Evolutionary conservation across 2,113 vertebrate genomes (phyloP), one percentile per base, ranked within the genome.

Genomic region (Arvicanthis niloticus): DNA sequence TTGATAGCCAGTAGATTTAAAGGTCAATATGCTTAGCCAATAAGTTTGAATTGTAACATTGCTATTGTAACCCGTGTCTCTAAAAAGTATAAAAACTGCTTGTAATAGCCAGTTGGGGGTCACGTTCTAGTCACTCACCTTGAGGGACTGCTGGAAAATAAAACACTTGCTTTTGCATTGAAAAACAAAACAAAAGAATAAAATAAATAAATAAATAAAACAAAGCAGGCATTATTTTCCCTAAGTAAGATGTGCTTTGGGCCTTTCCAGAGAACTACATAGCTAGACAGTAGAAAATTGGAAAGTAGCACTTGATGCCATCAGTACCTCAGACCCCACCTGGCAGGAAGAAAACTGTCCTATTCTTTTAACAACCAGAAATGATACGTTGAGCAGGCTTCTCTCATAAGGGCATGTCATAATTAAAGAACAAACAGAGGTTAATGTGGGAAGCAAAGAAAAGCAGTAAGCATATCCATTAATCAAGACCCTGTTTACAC

Each of bases 401-500:
- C 81, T 91, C 82, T 96, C 77, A 86, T 81, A 67, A 94, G 42
- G 34, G 12, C 48, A 8, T 93, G 34, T 86, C 77, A 51, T 72
- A 81, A 65, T 95, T 89, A 91, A 95, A 92, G 70, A 89, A 1
- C 72, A 76, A 89, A 72, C 37, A 70, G 56, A 94, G 88, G 95
- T 67, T 94, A 94, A 81, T 93, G 40, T 65, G 82, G 70, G 34
- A 29, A 88, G 72, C 26, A 81, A 84, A 73, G 78, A 73, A 82
- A 62, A 94, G 68, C 58, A 85, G 51, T 85, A 56, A 76, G 56
- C 34, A 31, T 70, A 58, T 76, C 84, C 90, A 81, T 93, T 95
- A 88, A 93, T 96, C 95, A 95, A 72, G 81, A 40, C 70, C 89
- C 68, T 94, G 65, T 94, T 94, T 91, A 93, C 51, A 24, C 88